Conservation (phyloP, 2,888 invertebrate species). For the Scaptomyza cyrtandrae region DNA sequence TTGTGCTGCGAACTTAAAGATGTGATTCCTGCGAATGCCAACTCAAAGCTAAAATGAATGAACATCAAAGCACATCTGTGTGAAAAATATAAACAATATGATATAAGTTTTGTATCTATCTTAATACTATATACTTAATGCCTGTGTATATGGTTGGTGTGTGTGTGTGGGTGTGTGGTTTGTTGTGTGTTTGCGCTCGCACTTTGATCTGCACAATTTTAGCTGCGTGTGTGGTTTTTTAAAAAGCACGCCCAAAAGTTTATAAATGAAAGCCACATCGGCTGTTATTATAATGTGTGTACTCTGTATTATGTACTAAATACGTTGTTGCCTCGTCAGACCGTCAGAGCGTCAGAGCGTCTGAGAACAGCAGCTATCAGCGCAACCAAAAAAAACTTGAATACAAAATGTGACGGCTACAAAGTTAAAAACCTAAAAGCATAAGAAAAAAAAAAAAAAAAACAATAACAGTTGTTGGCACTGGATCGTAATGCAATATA, state of each 20-base stretch:
- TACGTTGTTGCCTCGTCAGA: no score
- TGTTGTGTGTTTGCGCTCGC: constrained; percentile 1
- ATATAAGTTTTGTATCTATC: constrained; percentile 10
- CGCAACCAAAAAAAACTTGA: constrained; percentile 19
- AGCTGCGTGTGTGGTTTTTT: constrained; percentile 43
- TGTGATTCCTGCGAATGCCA: constrained; percentile 72
- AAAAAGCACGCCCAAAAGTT: constrained; percentile 51
- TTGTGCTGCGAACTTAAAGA: constrained; percentile 72
- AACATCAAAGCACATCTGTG: constrained; percentile 67
- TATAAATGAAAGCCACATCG: constrained; percentile 49
- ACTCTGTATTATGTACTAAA: constrained; percentile 57
- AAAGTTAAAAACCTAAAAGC: constrained; percentile 9
- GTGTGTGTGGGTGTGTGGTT: constrained; percentile 14
- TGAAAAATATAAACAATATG: constrained; percentile 16
- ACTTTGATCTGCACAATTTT: constrained; percentile 67
- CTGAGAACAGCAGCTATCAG: constrained; percentile 39
- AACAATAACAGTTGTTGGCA: neutral
- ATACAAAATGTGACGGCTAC: constrained; percentile 19
- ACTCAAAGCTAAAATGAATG: constrained; percentile 72
- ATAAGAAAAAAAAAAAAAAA: constrained; percentile 10
- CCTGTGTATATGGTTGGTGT: neutral
- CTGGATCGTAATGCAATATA: neutral
- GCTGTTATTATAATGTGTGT: constrained; percentile 63
- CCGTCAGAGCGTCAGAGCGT: no score
- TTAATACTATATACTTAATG: neutral